Base-by-base conservation (phyloP, 2,888 invertebrate genomes). In the Ditula angustiorana region DNA sequence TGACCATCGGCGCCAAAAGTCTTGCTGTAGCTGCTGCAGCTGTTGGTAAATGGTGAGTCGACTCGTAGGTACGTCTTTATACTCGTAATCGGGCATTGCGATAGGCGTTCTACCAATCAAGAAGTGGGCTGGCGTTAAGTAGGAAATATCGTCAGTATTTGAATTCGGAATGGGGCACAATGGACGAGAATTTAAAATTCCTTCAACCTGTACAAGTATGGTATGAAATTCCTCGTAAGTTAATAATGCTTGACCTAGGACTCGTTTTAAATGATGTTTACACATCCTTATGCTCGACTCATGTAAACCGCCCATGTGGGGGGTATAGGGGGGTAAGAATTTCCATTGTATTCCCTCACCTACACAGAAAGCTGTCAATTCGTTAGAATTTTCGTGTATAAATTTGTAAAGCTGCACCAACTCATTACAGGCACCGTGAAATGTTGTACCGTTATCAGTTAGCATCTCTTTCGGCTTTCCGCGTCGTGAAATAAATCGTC, bases 81-180 rank as follows among this genome's bases (percentile, higher is more conserved):
- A 56, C 13, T 56, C 41, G 7, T 56, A 44, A 19, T 56, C 55
- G 7, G 55, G 55, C 41, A 56, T n/a, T 37, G 41, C 2, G 16
- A 13, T 41, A 16, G 41, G 19, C 11, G 16, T 56, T n/a, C 55
- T 41, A 26, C n/a, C 11, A 28, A 56, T 56, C 41, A 56, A 21
- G 41, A 55, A 55, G 41, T 41, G 55, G 11, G 41, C 56, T 44
- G 56, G 56, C 28, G 56, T 53, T 7, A 53, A 24, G 35, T 11
- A 16, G 19, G 5, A 28, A 44, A 37, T 37, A 5, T 28, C 44
- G 3, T 28, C 41, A 19, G 19, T 16, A 19, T 19, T 19, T 1
- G 41, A 44, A 21, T 10, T 44, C 3, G 33, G 33, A 11, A 33
- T 8, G 8, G 33, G 33, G 33, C 33, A 33, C 11, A 33, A n/a